Evolutionary conservation across 1,140 invertebrate species (phyloP).

Genomic region (Parasteatoda tepidariorum): DNA sequence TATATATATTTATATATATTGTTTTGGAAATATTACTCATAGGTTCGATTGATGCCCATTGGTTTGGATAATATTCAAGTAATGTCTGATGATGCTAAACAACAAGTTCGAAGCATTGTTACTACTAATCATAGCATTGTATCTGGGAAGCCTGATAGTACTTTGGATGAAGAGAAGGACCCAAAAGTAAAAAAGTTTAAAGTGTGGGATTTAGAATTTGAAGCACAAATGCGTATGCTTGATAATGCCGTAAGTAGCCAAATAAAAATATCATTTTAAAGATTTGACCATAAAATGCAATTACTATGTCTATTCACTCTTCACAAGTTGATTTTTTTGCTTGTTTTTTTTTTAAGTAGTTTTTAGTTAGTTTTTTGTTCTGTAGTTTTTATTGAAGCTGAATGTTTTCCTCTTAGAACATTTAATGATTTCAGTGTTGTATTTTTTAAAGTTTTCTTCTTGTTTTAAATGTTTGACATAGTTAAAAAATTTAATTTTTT

Average conservation of each 20-base stretch:
- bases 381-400: too few relatives aligned
- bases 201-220: conserved; percentile 95
- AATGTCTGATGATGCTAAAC: conserved; percentile 70
- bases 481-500: too few relatives aligned
- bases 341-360: too few relatives aligned
- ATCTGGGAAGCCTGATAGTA: conserved; percentile 8
- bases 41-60: conserved; percentile 75
- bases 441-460: too few relatives aligned
- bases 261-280: too few relatives aligned
- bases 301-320: too few relatives aligned
- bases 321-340: too few relatives aligned
- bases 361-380: too few relatives aligned
- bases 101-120: conserved; percentile 65
- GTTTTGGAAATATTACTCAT: not conserved
- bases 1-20: not conserved
- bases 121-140: conserved; percentile 62
- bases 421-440: too few relatives aligned
- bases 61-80: conserved; percentile 87
- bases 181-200: conserved; percentile 74
- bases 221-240: conserved; percentile 96
- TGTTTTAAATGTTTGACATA: too few relatives aligned
- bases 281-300: too few relatives aligned
- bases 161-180: conserved; percentile 38
- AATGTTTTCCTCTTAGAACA: too few relatives aligned
- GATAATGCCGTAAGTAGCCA: conserved; percentile 78